A percentile compares a stretch with the other conserved stretches of the same genome.
phyloP scores from a whole-genome alignment of 2,888 invertebrate species.

The Notodonta ziczac region DNA sequence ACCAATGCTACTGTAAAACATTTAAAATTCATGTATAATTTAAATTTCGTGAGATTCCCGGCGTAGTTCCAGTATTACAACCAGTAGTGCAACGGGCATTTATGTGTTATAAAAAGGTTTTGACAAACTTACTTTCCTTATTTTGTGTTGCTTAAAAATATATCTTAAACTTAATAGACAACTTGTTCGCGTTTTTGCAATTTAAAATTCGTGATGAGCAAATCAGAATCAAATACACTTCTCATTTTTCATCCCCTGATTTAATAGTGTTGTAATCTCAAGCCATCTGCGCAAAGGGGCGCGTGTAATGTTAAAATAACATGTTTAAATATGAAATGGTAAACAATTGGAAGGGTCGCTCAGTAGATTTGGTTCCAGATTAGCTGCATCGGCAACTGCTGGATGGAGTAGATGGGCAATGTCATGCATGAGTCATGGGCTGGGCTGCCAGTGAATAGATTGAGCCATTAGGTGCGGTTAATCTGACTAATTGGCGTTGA shows the following conservation, averaged over 20 bases:
- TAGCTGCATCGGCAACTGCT: conserved; percentile 5
- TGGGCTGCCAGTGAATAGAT: conserved; percentile 3
- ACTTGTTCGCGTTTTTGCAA: conserved; percentile 32
- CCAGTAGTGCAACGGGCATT: too few relatives aligned
- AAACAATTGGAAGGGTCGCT: conserved; percentile 1
- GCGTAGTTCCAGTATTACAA: too few relatives aligned
- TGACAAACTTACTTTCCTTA: not conserved
- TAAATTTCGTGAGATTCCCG: not conserved
- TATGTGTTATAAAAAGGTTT: too few relatives aligned
- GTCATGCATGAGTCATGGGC: conserved; percentile 6
- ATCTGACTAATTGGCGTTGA: conserved; percentile 8
- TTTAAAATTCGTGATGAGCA: conserved; percentile 34
- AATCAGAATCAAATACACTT: conserved; percentile 53
- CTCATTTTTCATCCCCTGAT: conserved; percentile 64
- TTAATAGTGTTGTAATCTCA: conserved; percentile 62
- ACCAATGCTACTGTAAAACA: conserved; percentile 12
- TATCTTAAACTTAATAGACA: conserved; percentile 13
- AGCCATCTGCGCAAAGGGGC: conserved; percentile 8
- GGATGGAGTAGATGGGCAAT: not conserved
- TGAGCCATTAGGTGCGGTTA: conserved; percentile 7
- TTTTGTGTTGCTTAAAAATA: conserved; percentile 7
- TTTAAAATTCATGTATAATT: not conserved
- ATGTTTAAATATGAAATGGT: conserved; percentile 24
- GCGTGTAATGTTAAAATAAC: conserved; percentile 30
- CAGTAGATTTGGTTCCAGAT: conserved; percentile 1